Evolutionary conservation across 2,113 vertebrate genomes (phyloP).

Genomic region (Sturnira hondurensis): DNA sequence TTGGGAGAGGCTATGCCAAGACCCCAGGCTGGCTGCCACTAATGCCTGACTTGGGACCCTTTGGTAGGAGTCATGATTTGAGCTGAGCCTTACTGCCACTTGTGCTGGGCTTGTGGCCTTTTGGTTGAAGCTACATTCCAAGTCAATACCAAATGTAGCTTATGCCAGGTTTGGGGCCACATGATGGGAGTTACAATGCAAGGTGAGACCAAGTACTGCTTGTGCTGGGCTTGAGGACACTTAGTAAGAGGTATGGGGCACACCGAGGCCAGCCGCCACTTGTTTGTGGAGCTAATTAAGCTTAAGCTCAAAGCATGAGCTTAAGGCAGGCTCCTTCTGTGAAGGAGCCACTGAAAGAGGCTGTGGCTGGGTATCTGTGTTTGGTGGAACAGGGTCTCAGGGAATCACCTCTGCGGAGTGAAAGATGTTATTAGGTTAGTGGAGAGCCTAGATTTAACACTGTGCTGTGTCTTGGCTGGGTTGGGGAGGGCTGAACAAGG

Average conservation of each 20-base stretch:
- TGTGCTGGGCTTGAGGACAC: neutral
- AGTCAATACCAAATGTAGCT: neutral
- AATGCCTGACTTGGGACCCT: neutral
- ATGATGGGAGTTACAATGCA: neutral
- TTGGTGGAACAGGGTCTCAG: neutral
- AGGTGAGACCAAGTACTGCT: neutral
- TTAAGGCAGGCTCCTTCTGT: neutral
- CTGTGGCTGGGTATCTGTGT: neutral
- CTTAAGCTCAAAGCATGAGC: neutral
- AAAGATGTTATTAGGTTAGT: too few species aligned
- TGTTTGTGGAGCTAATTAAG: neutral
- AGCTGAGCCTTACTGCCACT: neutral
- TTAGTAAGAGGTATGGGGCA: neutral
- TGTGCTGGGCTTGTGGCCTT: neutral
- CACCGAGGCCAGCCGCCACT: neutral
- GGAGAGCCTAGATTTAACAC: neutral
- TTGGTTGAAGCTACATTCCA: neutral
- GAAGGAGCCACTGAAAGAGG: neutral
- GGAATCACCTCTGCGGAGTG: neutral
- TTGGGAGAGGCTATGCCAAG: neutral
- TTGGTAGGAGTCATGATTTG: neutral
- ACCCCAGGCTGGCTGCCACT: neutral
- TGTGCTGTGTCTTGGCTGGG: neutral
- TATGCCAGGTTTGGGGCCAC: neutral
- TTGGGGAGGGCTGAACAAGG: neutral